Evolutionary conservation across 2,888 invertebrate species (phyloP).

Genomic region (Drosophila meridiana): DNA sequence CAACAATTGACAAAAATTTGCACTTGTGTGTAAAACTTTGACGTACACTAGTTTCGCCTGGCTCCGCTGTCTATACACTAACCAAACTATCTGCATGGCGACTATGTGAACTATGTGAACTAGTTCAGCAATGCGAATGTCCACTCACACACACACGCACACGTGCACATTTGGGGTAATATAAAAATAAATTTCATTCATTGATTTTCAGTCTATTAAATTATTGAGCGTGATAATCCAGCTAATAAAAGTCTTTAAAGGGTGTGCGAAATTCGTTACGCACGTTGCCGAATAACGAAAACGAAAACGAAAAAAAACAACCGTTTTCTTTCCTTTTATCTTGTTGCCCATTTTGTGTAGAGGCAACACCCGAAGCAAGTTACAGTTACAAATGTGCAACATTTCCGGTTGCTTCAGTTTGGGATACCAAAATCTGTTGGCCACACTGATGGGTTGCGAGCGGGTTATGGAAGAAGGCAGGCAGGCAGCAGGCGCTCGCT

Average conservation of each 20-base stretch:
- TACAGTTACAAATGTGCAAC: slow-evolving; percentile 77
- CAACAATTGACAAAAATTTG: slow-evolving; percentile 77
- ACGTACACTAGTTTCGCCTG: slow-evolving; percentile 20
- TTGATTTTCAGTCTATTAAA: slow-evolving; percentile 17
- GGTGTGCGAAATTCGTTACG: slow-evolving; percentile 48
- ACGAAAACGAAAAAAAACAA: slow-evolving; percentile 9
- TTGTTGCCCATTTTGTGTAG: slow-evolving; percentile 38
- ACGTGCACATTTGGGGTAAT: neutral
- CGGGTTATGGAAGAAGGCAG: slow-evolving; percentile 23
- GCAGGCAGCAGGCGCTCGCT: slow-evolving; percentile 33
- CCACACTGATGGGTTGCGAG: slow-evolving; percentile 63
- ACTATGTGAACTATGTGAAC: neutral
- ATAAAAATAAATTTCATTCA: neutral
- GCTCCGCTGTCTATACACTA: slow-evolving; percentile 25
- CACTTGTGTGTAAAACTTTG: slow-evolving; percentile 71
- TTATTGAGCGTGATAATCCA: slow-evolving; percentile 6
- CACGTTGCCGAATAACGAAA: neutral
- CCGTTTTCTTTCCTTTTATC: slow-evolving; percentile 42
- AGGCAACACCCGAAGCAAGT: slow-evolving; percentile 52
- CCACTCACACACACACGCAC: neutral
- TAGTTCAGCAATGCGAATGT: too few species aligned
- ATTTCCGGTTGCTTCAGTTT: slow-evolving; percentile 73
- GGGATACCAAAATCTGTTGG: slow-evolving; percentile 77
- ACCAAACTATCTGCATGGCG: neutral
- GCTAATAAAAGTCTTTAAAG: slow-evolving; percentile 40